phyloP scores from a whole-genome alignment of 2,888 invertebrate species.

The Andrena camellia region DNA sequence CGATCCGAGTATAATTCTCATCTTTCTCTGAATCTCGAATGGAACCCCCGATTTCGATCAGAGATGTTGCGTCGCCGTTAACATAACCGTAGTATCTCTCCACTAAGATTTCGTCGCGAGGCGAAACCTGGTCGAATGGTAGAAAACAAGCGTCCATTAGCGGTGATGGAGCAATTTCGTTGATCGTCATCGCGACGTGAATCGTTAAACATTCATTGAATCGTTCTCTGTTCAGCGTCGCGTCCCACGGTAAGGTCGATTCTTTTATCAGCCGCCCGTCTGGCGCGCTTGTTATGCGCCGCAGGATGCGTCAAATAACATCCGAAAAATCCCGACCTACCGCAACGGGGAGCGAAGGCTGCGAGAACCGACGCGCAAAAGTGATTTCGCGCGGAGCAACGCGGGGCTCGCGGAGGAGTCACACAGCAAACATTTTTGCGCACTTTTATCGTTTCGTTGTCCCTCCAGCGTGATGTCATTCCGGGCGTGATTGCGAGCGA shows the following conservation, averaged over 20 bases:
- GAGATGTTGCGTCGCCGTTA: no score
- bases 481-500: neutral
- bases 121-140: neutral
- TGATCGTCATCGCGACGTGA: neutral
- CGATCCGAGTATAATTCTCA: no score
- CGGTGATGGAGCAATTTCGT: neutral
- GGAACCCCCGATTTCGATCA: no score
- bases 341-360: slow-evolving; percentile 43
- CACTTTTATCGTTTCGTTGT: slow-evolving; percentile 6
- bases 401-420: slow-evolving; percentile 4
- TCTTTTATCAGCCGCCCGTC: slow-evolving; percentile 52
- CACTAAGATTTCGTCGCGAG: no score
- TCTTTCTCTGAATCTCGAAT: no score
- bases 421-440: slow-evolving; percentile 24
- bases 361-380: neutral
- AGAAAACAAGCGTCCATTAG: neutral
- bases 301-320: slow-evolving; percentile 39
- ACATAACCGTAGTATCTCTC: no score
- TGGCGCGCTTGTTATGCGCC: slow-evolving; percentile 30
- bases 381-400: neutral
- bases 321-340: slow-evolving; percentile 64
- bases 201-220: slow-evolving; percentile 50
- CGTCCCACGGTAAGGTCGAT: slow-evolving; percentile 48
- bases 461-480: slow-evolving; percentile 1
- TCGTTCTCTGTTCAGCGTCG: slow-evolving; percentile 29